Evolutionary conservation across 2,797 vertebrate genomes (phyloP).

Genomic region (Nannoperca australis): DNA sequence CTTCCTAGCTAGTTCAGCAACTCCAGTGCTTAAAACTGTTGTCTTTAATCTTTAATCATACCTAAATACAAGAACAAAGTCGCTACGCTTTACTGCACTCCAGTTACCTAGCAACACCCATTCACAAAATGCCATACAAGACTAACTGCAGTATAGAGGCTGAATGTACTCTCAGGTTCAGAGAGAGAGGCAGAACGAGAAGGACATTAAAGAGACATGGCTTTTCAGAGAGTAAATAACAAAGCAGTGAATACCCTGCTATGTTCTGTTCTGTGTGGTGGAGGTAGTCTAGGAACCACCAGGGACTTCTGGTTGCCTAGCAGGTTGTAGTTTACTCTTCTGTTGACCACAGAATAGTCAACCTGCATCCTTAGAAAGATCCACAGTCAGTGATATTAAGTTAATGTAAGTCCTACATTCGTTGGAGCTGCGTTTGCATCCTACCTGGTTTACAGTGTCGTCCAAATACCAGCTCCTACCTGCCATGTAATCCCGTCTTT

Average conservation of each 20-base stretch:
- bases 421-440: neutral
- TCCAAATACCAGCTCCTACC: constrained; percentile 28
- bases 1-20: constrained; percentile 29
- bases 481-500: constrained; percentile 31
- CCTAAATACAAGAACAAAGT: constrained; percentile 65
- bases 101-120: constrained; percentile 83
- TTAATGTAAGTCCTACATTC: neutral
- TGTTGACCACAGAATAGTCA: neutral
- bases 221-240: constrained; percentile 36
- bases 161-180: constrained; percentile 42
- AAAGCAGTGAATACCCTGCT: constrained; percentile 17
- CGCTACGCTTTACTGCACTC: constrained; percentile 71
- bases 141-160: constrained; percentile 61
- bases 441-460: neutral
- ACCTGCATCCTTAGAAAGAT: neutral
- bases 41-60: constrained; percentile 61
- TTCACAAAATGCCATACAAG: constrained; percentile 79
- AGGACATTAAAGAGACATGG: constrained; percentile 31
- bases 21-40: constrained; percentile 27
- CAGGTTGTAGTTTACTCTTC: neutral
- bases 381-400: neutral
- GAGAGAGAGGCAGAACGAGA: constrained; percentile 17
- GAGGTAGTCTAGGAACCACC: neutral
- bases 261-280: neutral
- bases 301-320: neutral